Percentiles rank a stretch among this genome's conserved stretches.
phyloP scores from a whole-genome alignment of 1,140 invertebrate genomes.

The Harpegnathos saltator region DNA sequence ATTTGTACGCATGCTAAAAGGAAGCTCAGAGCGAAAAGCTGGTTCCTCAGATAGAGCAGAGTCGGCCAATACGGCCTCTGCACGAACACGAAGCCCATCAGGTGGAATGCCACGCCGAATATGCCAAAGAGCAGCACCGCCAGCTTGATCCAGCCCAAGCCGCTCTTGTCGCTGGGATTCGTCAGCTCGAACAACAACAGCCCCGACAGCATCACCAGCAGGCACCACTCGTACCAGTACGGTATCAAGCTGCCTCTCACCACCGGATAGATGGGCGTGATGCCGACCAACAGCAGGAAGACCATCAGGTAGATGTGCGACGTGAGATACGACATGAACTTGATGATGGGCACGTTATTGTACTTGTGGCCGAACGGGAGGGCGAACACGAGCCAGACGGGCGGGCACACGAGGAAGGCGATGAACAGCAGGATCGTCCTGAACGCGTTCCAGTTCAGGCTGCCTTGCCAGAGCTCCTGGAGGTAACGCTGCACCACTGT shows the following conservation, averaged over 20 bases:
- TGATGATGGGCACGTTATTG: constrained; percentile 98
- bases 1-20: constrained; percentile 98
- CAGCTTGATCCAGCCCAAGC: constrained; percentile 96
- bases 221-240: constrained; percentile 98
- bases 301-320: constrained; percentile 99
- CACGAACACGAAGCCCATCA: constrained; percentile 91
- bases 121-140: constrained; percentile 97
- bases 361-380: constrained; percentile 97
- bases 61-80: constrained; percentile 91
- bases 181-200: constrained; percentile 98
- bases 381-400: constrained; percentile 98
- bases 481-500: constrained; percentile 95
- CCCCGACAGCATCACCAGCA: constrained; percentile 98
- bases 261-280: constrained; percentile 94
- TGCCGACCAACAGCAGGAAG: constrained; percentile 95
- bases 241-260: constrained; percentile 91
- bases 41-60: constrained; percentile 96
- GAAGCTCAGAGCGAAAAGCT: constrained; percentile 97
- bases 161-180: constrained; percentile 97
- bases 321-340: constrained; percentile 99
- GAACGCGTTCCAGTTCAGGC: constrained; percentile 97
- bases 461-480: constrained; percentile 98
- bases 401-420: constrained; percentile 96
- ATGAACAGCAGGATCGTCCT: constrained; percentile 97
- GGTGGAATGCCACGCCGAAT: constrained; percentile 95